phyloP scores from a whole-genome alignment of 2,113 vertebrate genomes.

The Morone saxatilis region DNA sequence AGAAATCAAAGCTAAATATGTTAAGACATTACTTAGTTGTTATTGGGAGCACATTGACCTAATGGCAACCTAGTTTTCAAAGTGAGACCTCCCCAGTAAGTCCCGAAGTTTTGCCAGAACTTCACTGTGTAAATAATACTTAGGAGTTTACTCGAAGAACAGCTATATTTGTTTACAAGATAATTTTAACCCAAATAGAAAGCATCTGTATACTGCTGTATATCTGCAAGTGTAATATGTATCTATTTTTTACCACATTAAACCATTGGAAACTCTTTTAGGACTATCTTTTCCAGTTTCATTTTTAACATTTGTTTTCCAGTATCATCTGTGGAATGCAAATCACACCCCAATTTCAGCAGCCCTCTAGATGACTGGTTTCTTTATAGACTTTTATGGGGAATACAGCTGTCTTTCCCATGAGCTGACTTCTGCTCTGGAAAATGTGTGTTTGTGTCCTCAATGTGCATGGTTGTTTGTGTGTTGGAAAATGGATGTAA shows the following conservation, averaged over 20 bases:
- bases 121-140: slow-evolving; percentile 10
- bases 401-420: not conserved
- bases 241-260: slow-evolving; percentile 21
- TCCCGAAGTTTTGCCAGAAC: slow-evolving; percentile 29
- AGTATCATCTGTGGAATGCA: slow-evolving; percentile 44
- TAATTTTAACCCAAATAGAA: slow-evolving; percentile 49
- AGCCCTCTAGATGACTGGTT: not conserved
- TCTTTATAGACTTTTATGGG: slow-evolving; percentile 2
- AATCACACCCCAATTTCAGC: slow-evolving; percentile 39
- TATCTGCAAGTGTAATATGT: slow-evolving; percentile 16
- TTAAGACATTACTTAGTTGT: not conserved
- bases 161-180: slow-evolving; percentile 47
- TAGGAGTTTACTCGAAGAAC: slow-evolving; percentile 36
- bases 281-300: not conserved
- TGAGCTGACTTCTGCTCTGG: not conserved
- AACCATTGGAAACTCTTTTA: slow-evolving; percentile 2
- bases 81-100: slow-evolving; percentile 10
- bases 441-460: slow-evolving; percentile 13
- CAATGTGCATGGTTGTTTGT: not conserved
- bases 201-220: slow-evolving; percentile 12
- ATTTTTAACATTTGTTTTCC: slow-evolving; percentile 43
- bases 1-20: not conserved
- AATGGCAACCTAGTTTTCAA: not conserved
- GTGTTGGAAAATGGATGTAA: not conserved
- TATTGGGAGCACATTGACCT: slow-evolving; percentile 19